Evolutionary conservation across 2,888 invertebrate species (phyloP).

Genomic region (Calephelis perditalis): DNA sequence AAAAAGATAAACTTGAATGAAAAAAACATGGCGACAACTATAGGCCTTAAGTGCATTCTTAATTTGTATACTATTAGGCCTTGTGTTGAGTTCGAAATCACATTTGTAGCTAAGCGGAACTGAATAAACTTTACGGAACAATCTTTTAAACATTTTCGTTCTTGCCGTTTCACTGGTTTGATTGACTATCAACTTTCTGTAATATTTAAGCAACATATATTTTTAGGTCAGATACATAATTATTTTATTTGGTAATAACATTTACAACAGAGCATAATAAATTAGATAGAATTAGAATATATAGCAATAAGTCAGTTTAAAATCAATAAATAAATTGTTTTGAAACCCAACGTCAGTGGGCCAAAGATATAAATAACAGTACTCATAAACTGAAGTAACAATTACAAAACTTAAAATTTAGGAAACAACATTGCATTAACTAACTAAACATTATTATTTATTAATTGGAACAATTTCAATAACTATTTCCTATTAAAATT

Average conservation of each 20-base stretch:
- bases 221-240: neutral
- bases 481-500: conserved; percentile 9
- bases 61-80: conserved; percentile 42
- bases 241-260: neutral
- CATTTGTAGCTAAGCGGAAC: conserved; percentile 25
- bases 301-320: no score
- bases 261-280: neutral
- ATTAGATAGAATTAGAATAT: neutral
- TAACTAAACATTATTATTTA: conserved; percentile 2
- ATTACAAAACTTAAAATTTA: neutral
- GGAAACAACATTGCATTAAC: neutral
- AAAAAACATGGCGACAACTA: conserved; percentile 40
- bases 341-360: no score
- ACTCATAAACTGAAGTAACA: no score
- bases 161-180: neutral
- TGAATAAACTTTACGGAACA: conserved; percentile 12
- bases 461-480: neutral
- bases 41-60: conserved; percentile 44
- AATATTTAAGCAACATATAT: neutral
- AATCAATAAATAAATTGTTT: no score
- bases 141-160: neutral
- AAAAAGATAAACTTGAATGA: conserved; percentile 41
- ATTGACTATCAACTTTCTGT: neutral
- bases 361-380: no score
- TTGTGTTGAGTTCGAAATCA: conserved; percentile 15